Evolutionary conservation across 2,113 vertebrate genomes (phyloP).

Genomic region (Hyperoodon ampullatus): DNA sequence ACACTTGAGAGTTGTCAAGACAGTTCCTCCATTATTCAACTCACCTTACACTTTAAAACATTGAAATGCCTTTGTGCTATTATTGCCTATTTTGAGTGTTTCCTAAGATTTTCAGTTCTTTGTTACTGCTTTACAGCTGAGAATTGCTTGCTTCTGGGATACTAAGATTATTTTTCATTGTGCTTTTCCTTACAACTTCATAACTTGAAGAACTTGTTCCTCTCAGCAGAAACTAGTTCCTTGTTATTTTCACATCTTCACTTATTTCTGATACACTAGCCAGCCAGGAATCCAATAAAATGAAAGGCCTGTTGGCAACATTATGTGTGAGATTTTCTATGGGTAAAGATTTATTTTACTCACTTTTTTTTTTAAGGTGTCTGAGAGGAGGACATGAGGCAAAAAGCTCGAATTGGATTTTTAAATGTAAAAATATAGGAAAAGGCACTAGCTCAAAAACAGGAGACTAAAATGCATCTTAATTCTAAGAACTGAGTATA

Average conservation of each 20-base stretch:
- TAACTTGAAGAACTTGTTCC: constrained; percentile 75
- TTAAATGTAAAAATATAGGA: constrained; percentile 70
- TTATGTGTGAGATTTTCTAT: constrained; percentile 80
- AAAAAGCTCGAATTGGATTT: constrained; percentile 69
- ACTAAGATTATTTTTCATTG: constrained; percentile 77
- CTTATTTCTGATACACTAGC: constrained; percentile 76
- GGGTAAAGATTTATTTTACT: constrained; percentile 74
- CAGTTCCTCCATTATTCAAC: not conserved
- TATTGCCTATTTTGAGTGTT: constrained; percentile 59
- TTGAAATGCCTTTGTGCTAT: not conserved
- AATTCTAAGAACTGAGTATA: not conserved
- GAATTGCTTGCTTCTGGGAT: constrained; percentile 56
- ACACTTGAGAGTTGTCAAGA: constrained; percentile 24
- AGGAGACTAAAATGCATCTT: constrained; percentile 29
- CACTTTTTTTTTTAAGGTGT: constrained; percentile 54
- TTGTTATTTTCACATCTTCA: constrained; percentile 78
- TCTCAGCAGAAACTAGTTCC: constrained; percentile 61
- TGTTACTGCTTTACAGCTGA: constrained; percentile 50
- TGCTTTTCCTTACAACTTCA: constrained; percentile 67
- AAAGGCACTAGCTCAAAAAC: constrained; percentile 62
- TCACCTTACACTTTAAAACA: constrained; percentile 49
- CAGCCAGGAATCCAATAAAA: constrained; percentile 76
- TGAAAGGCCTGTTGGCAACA: constrained; percentile 67
- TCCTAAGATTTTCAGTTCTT: constrained; percentile 35
- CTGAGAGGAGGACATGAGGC: constrained; percentile 64